phyloP scores from a whole-genome alignment of 2,113 vertebrate genomes.

The Synchiropus splendidus region DNA sequence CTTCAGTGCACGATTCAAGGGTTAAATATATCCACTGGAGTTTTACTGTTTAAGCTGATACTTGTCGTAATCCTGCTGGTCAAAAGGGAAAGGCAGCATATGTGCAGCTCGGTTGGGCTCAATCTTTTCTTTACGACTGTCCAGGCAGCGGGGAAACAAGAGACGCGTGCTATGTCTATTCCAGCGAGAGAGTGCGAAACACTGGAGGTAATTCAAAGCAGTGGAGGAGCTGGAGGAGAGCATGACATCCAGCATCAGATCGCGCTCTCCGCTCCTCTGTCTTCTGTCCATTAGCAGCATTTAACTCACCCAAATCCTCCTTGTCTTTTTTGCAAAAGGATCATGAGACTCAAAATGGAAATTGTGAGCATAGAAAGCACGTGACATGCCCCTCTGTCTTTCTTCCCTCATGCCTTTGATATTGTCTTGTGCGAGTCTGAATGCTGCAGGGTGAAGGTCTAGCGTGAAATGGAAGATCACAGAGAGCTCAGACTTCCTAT shows the following conservation, averaged over 20 bases:
- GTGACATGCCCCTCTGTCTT: too few relatives aligned
- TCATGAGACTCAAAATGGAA: too few relatives aligned
- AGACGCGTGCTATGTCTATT: slow-evolving; percentile 28
- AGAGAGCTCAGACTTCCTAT: too few relatives aligned
- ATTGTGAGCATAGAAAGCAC: too few relatives aligned
- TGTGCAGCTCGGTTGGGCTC: slow-evolving; percentile 13
- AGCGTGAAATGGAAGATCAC: slow-evolving; percentile 33
- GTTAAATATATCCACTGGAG: too few relatives aligned
- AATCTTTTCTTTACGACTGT: slow-evolving; percentile 34
- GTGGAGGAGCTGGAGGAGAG: slow-evolving; percentile 39
- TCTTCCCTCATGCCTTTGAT: too few relatives aligned
- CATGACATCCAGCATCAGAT: slow-evolving; percentile 40
- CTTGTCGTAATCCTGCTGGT: too few relatives aligned
- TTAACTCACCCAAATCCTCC: slow-evolving; percentile 49
- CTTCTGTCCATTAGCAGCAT: slow-evolving; percentile 58
- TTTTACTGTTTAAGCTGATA: too few relatives aligned
- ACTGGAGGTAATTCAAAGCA: slow-evolving; percentile 52
- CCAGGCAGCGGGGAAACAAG: slow-evolving; percentile 28
- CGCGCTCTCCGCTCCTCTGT: slow-evolving; percentile 38
- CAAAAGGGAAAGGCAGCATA: slow-evolving; percentile 3
- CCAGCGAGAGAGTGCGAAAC: slow-evolving; percentile 38
- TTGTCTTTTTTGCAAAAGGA: slow-evolving; percentile 33
- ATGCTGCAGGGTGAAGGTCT: slow-evolving; percentile 43
- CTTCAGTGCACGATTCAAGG: not conserved
- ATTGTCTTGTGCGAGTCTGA: too few relatives aligned